These are phyloP conservation scores for Oligia strigilis DNA, from an alignment of 2,888 invertebrate species.

Conservation along the genomic window DNA sequence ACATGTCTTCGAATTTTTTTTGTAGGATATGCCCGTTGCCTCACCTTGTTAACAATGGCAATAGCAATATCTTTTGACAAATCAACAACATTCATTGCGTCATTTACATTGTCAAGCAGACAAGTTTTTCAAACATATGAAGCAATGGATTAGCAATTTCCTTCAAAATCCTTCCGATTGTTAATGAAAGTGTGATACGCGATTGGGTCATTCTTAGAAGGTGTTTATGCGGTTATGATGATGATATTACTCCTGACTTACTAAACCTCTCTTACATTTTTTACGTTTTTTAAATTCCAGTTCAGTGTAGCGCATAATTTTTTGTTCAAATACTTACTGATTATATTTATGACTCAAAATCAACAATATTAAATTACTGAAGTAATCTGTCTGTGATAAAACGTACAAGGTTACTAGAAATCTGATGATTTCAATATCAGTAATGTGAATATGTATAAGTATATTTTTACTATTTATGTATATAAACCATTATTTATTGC, in stretches of 20 bases:
- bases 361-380: neutral
- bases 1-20: neutral
- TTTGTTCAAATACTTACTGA: neutral
- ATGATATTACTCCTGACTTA: neutral
- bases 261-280: too few relatives aligned
- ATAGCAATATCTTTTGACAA: neutral
- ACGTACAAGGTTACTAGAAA: conserved; percentile 9
- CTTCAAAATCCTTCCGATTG: neutral
- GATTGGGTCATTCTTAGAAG: neutral
- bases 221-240: neutral
- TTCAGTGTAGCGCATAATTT: neutral
- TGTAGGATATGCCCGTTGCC: neutral
- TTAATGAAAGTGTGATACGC: neutral
- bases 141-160: neutral
- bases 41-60: neutral
- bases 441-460: neutral
- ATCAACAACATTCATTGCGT: neutral
- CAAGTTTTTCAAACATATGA: neutral
- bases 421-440: neutral
- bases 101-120: neutral
- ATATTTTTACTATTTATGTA: neutral
- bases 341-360: neutral
- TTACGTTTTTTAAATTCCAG: neutral
- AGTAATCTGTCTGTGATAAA: conserved; percentile 28
- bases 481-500: neutral